Evolutionary conservation across 2,888 invertebrate species (phyloP).

Genomic region (Brachylomia viminalis): DNA sequence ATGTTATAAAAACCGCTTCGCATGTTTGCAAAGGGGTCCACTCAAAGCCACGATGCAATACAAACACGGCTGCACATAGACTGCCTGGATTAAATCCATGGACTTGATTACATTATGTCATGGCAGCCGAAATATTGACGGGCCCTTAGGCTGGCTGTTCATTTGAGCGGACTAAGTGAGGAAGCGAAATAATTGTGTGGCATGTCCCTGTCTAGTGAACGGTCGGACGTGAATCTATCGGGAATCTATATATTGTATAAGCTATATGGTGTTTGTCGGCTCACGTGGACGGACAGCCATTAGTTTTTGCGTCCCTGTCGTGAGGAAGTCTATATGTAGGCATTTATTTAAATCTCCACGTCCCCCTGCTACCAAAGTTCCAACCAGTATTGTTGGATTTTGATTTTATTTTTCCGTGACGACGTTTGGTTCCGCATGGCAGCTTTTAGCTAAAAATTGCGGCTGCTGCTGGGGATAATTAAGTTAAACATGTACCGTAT

Average conservation of each 20-base stretch:
- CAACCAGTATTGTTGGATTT: no score
- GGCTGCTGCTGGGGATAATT: neutral
- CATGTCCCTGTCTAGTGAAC: no score
- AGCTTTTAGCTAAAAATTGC: neutral
- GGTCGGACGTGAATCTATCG: neutral
- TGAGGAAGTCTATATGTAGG: neutral
- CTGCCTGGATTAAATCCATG: neutral
- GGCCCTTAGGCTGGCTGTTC: neutral
- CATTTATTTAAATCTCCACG: neutral
- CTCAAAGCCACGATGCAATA: neutral
- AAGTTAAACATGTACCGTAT: neutral
- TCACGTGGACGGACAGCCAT: no score
- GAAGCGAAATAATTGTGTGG: no score
- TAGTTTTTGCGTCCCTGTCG: neutral
- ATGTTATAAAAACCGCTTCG: conserved; percentile 6
- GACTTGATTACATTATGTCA: neutral
- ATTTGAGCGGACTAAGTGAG: neutral
- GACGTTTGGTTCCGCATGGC: no score
- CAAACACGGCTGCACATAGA: neutral
- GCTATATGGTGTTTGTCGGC: no score
- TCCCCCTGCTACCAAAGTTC: no score
- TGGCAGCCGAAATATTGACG: neutral
- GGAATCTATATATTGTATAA: no score
- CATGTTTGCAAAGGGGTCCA: no score
- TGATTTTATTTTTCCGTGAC: no score